Evolutionary conservation across 2,113 vertebrate genomes (phyloP), one percentile per base, ranked within the genome.

Genomic region (Stigmatopora argus): DNA sequence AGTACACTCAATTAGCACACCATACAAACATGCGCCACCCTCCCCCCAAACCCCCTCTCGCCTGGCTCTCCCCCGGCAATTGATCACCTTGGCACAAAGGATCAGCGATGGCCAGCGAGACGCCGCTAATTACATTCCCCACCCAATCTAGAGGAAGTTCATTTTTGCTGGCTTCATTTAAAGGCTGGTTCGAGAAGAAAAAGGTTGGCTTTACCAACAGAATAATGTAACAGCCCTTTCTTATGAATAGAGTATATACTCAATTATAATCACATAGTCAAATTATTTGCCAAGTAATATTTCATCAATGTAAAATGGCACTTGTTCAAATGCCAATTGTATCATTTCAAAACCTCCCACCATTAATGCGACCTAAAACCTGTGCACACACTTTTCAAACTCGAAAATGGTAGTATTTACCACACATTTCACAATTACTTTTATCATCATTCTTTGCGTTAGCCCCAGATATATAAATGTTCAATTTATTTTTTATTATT

Each of bases 61-160:
- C 71, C 66, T 18, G 66, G 71, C 64, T 51, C 55, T 84, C 84
- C 83, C 75, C 62, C 45, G 82, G 82, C 70, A 71, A 85, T 74
- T 85, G 83, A 90, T 88, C 83, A 85, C 75, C 86, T 68, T 83
- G 79, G 83, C 83, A 84, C 80, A 73, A 83, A 89, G 78, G 71
- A 62, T 79, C 77, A 71, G 35, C 77, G 81, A 87, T 83, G 79
- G 80, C 89, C n/a, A 81, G 79, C 19, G 76, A 87, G 81, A 87
- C 38, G 85, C 86, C 85, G 80, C 31, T 87, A 87, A 90, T 89
- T 88, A 83, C 79, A 85, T 51, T 73, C 74, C 73, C 77, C 21
- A 38, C 79, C 71, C 73, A 66, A 73, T 73, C 74, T 69, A 77
- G 77, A 85, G 77, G 73, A 86, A 87, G 79, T 83, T 81, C 63